phyloP scores from a whole-genome alignment of 2,888 invertebrate genomes.

The Rhagonycha lutea region DNA sequence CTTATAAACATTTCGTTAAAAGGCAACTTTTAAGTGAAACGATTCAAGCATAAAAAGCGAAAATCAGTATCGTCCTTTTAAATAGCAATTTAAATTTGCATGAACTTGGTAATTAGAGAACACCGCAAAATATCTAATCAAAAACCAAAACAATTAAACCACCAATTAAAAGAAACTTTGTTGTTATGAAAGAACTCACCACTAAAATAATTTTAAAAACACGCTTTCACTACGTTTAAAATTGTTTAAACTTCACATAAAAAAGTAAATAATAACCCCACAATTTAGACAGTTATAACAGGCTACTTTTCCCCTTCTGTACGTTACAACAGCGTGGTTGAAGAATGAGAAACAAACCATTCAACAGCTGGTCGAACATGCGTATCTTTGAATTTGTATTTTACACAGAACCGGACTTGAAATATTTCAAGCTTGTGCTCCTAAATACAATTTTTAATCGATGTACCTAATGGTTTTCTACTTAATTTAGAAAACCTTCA shows the following conservation, averaged over 20 bases:
- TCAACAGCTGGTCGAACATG: constrained; percentile 23
- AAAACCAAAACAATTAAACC: background rate
- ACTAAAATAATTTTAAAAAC: background rate
- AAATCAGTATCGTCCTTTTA: background rate
- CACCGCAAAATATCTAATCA: background rate
- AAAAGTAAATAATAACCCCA: background rate
- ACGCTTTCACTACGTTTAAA: background rate
- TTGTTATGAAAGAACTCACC: background rate
- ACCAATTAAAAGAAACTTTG: background rate
- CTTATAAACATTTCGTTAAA: background rate
- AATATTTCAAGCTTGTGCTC: background rate
- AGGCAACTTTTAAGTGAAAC: background rate
- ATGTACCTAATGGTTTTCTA: too few species aligned
- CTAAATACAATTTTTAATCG: background rate
- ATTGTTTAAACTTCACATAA: background rate
- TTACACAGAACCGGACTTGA: constrained; percentile 6
- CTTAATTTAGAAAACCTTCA: too few species aligned
- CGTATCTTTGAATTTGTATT: constrained; percentile 22
- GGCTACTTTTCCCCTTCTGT: background rate
- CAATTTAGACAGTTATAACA: background rate
- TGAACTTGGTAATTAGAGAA: background rate
- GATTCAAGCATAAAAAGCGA: background rate
- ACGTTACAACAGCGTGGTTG: background rate
- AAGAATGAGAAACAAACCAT: constrained; percentile 1
- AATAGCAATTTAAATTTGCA: background rate